Conservation (phyloP, 2,113 vertebrate genomes). For the Triplophysa siluroides region DNA sequence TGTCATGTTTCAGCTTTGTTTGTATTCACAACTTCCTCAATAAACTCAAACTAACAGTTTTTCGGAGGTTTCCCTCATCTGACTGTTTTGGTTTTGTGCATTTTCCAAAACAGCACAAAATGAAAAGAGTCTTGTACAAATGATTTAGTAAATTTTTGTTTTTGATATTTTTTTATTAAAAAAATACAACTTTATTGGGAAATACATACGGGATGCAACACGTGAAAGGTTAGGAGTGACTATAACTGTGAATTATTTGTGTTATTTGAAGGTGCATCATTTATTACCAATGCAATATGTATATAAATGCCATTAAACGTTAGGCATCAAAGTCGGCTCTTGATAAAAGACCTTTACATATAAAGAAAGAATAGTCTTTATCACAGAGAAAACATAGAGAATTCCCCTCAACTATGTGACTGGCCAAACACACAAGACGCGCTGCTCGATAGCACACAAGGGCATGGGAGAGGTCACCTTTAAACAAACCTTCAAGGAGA, state of each 20-base stretch:
- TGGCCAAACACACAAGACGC: conserved; percentile 46
- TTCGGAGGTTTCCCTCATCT: no score
- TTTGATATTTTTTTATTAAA: not conserved
- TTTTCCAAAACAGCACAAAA: no score
- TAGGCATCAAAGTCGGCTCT: not conserved
- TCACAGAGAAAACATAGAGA: conserved; percentile 46
- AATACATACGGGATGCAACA: conserved; percentile 45
- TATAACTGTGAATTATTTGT: not conserved
- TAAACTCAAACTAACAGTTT: no score
- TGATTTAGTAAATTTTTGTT: no score
- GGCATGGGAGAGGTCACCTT: conserved; percentile 57
- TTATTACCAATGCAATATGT: conserved; percentile 43
- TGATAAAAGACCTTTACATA: not conserved
- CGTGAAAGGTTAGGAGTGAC: conserved; percentile 45
- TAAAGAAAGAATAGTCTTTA: conserved; percentile 38
- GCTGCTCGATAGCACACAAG: conserved; percentile 1
- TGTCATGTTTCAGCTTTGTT: no score
- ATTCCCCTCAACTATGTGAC: conserved; percentile 54
- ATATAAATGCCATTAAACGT: no score
- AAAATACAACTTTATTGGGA: conserved; percentile 66
- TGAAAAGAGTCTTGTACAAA: no score
- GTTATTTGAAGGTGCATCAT: no score
- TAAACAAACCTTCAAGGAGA: conserved; percentile 38
- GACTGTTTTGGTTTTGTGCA: no score
- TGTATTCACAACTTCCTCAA: no score